Conservation (phyloP, 2,113 vertebrate species). For the Pachycephala philippinensis region DNA sequence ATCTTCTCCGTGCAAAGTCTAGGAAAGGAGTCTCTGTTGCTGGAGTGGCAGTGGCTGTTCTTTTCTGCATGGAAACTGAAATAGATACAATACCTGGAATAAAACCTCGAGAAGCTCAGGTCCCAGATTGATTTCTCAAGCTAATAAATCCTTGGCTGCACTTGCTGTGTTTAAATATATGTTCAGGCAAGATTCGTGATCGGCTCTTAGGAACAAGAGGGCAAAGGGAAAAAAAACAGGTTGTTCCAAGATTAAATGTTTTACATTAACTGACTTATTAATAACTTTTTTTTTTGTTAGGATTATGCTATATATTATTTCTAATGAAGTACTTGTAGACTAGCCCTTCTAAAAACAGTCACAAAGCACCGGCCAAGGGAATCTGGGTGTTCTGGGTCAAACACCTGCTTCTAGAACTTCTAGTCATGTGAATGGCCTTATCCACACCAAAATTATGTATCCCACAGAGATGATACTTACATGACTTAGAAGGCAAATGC, state of each 20-base stretch:
- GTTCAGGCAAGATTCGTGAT: background rate
- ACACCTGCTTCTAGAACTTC: background rate
- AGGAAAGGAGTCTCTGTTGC: background rate
- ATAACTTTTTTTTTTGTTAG: background rate
- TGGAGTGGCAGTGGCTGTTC: background rate
- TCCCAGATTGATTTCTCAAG: constrained; percentile 32
- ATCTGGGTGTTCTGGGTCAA: background rate
- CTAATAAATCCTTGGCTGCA: constrained; percentile 43
- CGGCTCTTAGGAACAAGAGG: background rate
- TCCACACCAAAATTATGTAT: background rate
- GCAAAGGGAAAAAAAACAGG: background rate
- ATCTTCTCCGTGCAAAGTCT: background rate
- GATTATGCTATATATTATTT: constrained; percentile 1
- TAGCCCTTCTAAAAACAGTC: background rate
- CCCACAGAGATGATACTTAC: background rate
- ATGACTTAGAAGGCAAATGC: background rate
- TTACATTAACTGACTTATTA: constrained; percentile 3
- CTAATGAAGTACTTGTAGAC: background rate
- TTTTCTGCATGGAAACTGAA: background rate
- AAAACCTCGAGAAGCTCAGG: background rate
- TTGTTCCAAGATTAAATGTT: constrained; percentile 22
- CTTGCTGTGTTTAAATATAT: constrained; percentile 3
- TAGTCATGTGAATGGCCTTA: background rate
- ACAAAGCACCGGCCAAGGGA: background rate
- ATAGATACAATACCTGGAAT: background rate